Conservation (phyloP, 1,140 invertebrate genomes). For the Pseudomyrmex pallidus region DNA sequence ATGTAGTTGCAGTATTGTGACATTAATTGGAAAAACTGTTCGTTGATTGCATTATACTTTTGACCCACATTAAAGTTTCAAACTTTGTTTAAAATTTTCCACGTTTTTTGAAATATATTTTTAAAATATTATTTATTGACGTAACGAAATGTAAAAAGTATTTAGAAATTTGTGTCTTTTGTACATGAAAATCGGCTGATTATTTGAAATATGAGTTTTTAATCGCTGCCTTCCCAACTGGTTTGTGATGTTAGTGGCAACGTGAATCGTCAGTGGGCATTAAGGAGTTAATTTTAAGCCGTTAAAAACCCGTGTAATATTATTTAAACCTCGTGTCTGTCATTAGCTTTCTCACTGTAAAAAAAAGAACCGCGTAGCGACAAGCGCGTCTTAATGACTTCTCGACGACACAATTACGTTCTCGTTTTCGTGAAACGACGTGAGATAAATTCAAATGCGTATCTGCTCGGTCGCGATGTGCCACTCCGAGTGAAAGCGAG, state of each 20-base stretch:
- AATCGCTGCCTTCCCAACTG: too few relatives aligned
- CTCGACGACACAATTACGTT: conserved; percentile 71
- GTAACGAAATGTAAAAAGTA: too few relatives aligned
- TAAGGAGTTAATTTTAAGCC: background rate
- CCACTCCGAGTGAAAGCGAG: conserved; percentile 17
- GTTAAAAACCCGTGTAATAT: conserved; percentile 9
- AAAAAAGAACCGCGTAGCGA: conserved; percentile 55
- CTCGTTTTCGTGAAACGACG: conserved; percentile 66
- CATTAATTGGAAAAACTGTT: conserved; percentile 13
- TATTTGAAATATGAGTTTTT: too few relatives aligned
- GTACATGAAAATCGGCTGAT: too few relatives aligned
- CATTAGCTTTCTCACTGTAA: conserved; percentile 52
- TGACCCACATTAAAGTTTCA: background rate
- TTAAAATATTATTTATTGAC: too few relatives aligned
- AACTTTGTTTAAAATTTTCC: too few relatives aligned
- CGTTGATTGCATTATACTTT: conserved; percentile 18
- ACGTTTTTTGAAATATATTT: too few relatives aligned
- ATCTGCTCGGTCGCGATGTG: background rate
- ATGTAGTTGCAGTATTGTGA: background rate
- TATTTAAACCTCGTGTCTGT: conserved; percentile 49
- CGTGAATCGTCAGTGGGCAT: too few relatives aligned
- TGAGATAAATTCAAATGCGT: conserved; percentile 73
- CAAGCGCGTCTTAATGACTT: conserved; percentile 71
- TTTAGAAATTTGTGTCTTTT: too few relatives aligned
- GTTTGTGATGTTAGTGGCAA: too few relatives aligned